Base-by-base conservation (phyloP, 2,797 vertebrate species). In the Sciurus carolinensis region DNA sequence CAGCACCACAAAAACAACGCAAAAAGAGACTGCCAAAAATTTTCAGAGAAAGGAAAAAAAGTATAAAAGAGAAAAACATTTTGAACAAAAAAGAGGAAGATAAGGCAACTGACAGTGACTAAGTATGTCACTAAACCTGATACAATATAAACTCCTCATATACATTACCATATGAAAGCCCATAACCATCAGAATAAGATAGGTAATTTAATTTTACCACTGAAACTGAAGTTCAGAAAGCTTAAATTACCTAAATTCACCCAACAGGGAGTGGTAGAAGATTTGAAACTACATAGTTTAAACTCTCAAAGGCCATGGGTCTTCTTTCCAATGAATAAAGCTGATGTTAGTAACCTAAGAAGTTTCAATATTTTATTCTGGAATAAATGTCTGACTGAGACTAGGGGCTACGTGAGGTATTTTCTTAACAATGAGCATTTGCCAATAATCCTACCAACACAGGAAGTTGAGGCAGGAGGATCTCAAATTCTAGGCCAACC, bases 31-130 rank as follows among this genome's bases (percentile, higher is more conserved):
- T 59, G 85, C 82, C 22, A 33, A n/a, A 67, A 42, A 14, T 69
- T 81, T 81, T 75, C 33, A 87, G 44, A 87, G 39, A 90, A 93
- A 95, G 12, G 14, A 85, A 96, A 75, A 79, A 42, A n/a, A 64
- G 24, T n/a, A 26, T 71, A 71, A 83, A n/a, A 47, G 57, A 93
- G 20, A 83, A 92, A 57, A 22, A 47, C 36, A 71, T 44, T 75
- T n/a, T 81, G n/a, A 64, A 33, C 47, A 89, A 36, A 22, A 71
- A 50, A 14, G 20, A n/a, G 20, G 12, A 84, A 33, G 13, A 57
- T 42, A 93, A 81, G 7, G 52, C 71, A 90, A 81, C 0, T 15
- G 30, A 62, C 22, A 69, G 24, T 67, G 52, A 52, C 2, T 3
- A 50, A 80, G 33, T 39, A 47, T 59, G n/a, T 36, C 42, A 82